Conservation (phyloP, 1,140 invertebrate species). For the Odontomachus brunneus region DNA sequence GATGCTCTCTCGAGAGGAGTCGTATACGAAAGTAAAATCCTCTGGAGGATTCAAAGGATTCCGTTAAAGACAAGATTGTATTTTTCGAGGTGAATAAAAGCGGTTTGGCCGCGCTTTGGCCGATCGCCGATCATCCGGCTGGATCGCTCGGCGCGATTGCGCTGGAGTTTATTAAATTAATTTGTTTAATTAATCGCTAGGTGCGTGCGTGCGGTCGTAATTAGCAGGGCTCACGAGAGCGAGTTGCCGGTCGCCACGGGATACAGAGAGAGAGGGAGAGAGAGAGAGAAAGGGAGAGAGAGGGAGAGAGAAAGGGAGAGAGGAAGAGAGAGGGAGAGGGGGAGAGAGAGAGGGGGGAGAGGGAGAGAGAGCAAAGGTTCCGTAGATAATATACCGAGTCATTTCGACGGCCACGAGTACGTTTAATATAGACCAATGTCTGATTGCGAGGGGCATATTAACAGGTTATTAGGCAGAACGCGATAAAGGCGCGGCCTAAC, state of each 20-base stretch:
- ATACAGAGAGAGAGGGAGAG: too few species aligned
- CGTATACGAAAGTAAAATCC: too few species aligned
- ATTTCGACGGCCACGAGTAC: conserved; percentile 48
- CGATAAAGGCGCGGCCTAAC: conserved; percentile 46
- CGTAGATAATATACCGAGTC: conserved; percentile 46
- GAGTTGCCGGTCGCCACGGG: conserved; percentile 3
- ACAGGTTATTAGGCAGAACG: conserved; percentile 41
- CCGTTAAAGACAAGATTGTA: too few species aligned
- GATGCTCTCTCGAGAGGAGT: too few species aligned
- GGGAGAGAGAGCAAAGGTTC: background rate
- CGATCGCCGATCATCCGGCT: background rate
- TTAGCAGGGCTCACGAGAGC: conserved; percentile 13
- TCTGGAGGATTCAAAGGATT: too few species aligned
- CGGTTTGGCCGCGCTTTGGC: background rate
- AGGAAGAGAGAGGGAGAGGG: too few species aligned
- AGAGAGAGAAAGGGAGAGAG: too few species aligned
- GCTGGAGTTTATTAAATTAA: conserved; percentile 59
- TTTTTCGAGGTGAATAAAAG: background rate
- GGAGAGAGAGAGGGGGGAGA: too few species aligned
- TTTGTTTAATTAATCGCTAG: conserved; percentile 49
- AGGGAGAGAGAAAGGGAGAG: too few species aligned
- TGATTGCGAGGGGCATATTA: conserved; percentile 52
- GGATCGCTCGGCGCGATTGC: conserved; percentile 2
- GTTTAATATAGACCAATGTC: conserved; percentile 56
- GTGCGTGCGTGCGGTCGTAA: conserved; percentile 25